These are phyloP conservation scores for Gyps fulvus DNA, from an alignment of 2,113 vertebrate species.

Conservation along the genomic window DNA sequence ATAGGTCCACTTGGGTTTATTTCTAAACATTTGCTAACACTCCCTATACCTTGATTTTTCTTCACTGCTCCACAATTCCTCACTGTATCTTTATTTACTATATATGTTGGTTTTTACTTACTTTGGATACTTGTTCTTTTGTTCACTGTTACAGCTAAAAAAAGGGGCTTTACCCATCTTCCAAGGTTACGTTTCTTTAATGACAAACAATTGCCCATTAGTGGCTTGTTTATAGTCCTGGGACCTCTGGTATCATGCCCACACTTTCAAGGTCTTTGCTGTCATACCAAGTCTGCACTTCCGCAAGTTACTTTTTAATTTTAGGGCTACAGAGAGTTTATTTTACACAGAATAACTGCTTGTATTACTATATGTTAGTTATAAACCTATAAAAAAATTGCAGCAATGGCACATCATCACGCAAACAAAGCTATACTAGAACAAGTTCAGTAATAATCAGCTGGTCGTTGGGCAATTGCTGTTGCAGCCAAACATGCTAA, in stretches of 20 bases:
- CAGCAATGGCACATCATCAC: not conserved
- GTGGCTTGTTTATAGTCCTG: not conserved
- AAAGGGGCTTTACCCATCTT: not conserved
- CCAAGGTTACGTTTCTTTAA: not conserved
- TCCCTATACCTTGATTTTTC: not conserved
- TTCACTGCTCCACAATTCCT: not conserved
- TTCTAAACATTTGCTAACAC: not conserved
- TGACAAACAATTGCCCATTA: not conserved
- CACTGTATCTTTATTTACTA: not conserved
- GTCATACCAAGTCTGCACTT: not conserved
- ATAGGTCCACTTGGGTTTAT: not conserved
- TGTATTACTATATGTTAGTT: not conserved
- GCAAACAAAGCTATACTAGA: not conserved
- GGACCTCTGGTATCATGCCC: not conserved
- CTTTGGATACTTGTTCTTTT: not conserved
- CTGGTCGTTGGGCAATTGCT: fast-evolving
- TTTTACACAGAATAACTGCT: not conserved
- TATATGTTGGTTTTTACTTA: not conserved
- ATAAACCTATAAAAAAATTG: not conserved
- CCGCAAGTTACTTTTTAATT: not conserved
- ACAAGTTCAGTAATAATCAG: not conserved
- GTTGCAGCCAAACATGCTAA: not conserved
- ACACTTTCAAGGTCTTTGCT: not conserved
- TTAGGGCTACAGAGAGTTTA: not conserved
- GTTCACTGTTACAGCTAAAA: not conserved